Evolutionary conservation across 2,888 invertebrate species (phyloP), one percentile per base, ranked within the genome.

Genomic region (Archips xylosteana): DNA sequence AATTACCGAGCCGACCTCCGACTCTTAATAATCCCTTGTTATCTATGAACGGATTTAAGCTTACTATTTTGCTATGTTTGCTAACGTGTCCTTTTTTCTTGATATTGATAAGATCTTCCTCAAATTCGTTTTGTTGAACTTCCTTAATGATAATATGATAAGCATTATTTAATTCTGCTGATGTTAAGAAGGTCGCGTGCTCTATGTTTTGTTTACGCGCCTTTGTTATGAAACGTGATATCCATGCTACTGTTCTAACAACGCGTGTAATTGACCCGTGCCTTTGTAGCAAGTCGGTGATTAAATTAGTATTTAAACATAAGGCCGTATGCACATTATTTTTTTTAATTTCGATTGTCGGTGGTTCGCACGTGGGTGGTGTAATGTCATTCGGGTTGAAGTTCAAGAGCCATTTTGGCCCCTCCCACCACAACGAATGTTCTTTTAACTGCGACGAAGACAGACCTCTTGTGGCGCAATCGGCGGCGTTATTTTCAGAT

Each of bases 401-500:
- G n/a, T 47, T 61, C 13, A 67, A n/a, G 12, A 76, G 42, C 75
- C 76, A 76, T 0, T 36, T 0, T 3, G 78, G 78, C n/a, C 79
- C 79, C 8, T 74, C 32, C 76, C 77, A 80, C 78, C 79, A 80
- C 13, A 80, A 49, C 0, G 62, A 9, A 47, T 78, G 75, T 0
- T 75, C 9, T 12, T 10, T 42, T 45, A 77, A 34, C 51, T 76
- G 76, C 9, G 59, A 9, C 1, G 69, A 34, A 2, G 66, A 61
- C 2, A 76, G 6, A 23, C 23, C 23, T 23, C 23, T 23, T 23
- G 23, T 23, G 23, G 23, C 23, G 23, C 23, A 23, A 23, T 23
- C 23, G 23, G 23, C 23, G 23, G 23, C 23, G 23, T 23, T 23
- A 23, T 23, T 23, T 23, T 23, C 23, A 23, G 23, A 23, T 23